Evolutionary conservation across 2,797 vertebrate genomes (phyloP), one percentile per base, ranked within the genome.

Genomic region (Thalassophryne amazonica): DNA sequence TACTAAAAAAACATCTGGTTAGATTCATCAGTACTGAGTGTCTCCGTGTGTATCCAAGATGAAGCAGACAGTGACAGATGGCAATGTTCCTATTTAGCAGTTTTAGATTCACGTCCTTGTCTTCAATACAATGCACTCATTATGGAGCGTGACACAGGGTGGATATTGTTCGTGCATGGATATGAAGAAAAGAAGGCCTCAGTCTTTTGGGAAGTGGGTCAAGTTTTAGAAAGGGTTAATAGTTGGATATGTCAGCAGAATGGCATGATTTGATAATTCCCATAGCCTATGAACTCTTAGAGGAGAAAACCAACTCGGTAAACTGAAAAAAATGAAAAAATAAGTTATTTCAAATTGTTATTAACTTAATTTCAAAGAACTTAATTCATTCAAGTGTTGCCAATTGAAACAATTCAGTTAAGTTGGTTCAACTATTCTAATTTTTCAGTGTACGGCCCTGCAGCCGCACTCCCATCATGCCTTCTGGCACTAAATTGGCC

Each of bases 221-320:
- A 78, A 23, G 32, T 40, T 46, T 47, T 17, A 46, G 37, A 70
- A 62, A 52, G 63, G 78, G 50, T 68, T 57, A 62, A 70, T 48
- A 57, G 51, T 73, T 52, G 31, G 50, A 45, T 71, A 35, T 79
- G 75, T 80, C 74, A 81, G 69, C 62, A 72, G 70, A 84, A 78
- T 48, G 48, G 65, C 74, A 56, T 45, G 71, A 80, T 76, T 77
- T 78, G 73, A 81, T 88, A 50, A 87, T 78, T 85, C 76, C 75
- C 78, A 74, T 59, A 84, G 69, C 73, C 63, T 73, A 55, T 84
- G 68, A 80, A 81, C 79, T 56, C 43, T 10, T 5, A 15, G 38
- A 75, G 56, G 61, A 42, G 27, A 23, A 56, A 34, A 27, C 21
- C 65, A 58, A 54, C 16, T 20, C 58, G 37, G 23, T 39, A 19